phyloP scores from a whole-genome alignment of 2,888 invertebrate species.

The Litoditis marina region DNA sequence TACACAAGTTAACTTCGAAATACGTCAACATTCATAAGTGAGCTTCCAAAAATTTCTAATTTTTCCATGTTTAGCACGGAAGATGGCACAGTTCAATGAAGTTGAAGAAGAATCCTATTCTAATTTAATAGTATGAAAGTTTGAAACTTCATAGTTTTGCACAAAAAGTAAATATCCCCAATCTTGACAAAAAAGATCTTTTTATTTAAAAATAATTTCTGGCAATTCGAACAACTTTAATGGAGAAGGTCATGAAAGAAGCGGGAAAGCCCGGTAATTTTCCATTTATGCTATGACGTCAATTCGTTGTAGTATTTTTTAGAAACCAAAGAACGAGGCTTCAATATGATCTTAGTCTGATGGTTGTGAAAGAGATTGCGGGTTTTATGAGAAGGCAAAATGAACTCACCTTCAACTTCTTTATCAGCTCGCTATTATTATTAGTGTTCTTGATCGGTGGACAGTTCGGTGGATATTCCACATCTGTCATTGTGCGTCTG shows the following conservation, averaged over 20 bases:
- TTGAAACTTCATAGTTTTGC: no score
- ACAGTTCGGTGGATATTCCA: constrained; percentile 13
- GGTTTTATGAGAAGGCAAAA: background rate
- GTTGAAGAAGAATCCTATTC: no score
- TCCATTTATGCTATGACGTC: background rate
- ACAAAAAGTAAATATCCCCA: no score
- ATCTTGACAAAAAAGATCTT: no score
- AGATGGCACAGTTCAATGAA: no score
- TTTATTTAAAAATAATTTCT: no score
- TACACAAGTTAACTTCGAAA: background rate
- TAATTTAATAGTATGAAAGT: no score
- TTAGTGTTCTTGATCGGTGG: constrained; percentile 2
- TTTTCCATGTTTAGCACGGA: no score
- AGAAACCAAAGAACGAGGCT: background rate
- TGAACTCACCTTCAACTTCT: constrained; percentile 5
- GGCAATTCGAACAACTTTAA: no score
- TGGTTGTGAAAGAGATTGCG: background rate
- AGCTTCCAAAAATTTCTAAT: no score
- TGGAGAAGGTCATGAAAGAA: no score
- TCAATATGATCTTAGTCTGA: background rate
- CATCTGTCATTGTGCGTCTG: background rate
- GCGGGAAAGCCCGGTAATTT: no score
- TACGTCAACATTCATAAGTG: background rate
- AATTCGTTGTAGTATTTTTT: background rate
- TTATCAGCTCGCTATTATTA: constrained; percentile 7